phyloP scores from a whole-genome alignment of 2,113 vertebrate species.

The Oophaga pumilio region DNA sequence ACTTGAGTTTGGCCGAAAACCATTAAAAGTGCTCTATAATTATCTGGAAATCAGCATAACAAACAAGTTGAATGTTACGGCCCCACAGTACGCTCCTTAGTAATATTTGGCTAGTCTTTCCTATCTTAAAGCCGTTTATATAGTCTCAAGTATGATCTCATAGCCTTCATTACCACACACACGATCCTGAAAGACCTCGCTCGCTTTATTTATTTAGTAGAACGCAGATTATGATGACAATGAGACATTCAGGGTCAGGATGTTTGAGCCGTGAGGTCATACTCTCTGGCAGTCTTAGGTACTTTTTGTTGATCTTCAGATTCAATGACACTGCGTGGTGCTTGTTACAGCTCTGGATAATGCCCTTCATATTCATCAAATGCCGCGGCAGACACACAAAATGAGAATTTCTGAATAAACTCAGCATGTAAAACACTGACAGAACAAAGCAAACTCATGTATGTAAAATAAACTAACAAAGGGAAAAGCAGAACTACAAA shows the following conservation, averaged over 20 bases:
- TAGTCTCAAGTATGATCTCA: conserved; percentile 53
- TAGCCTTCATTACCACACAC: conserved; percentile 50
- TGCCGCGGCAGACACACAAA: background rate
- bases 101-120: conserved; percentile 46
- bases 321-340: conserved; percentile 28
- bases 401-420: background rate
- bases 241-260: conserved; percentile 49
- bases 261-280: conserved; percentile 49
- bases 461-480: background rate
- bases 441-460: background rate
- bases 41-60: conserved; percentile 28
- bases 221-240: conserved; percentile 54
- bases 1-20: conserved; percentile 20
- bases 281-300: conserved; percentile 33
- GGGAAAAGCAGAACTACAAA: background rate
- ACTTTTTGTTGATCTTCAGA: conserved; percentile 15
- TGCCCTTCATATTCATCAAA: conserved; percentile 9
- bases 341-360: conserved; percentile 1
- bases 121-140: conserved; percentile 32
- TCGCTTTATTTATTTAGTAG: conserved; percentile 55
- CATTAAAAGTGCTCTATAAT: conserved; percentile 19
- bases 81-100: conserved; percentile 25
- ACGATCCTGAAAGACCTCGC: conserved; percentile 37
- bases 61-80: conserved; percentile 8
- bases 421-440: background rate